Percentiles rank a stretch among this genome's conserved stretches.
Evolutionary conservation across 1,140 invertebrate species (phyloP).

Genomic region (Rhagoletis zephyria): DNA sequence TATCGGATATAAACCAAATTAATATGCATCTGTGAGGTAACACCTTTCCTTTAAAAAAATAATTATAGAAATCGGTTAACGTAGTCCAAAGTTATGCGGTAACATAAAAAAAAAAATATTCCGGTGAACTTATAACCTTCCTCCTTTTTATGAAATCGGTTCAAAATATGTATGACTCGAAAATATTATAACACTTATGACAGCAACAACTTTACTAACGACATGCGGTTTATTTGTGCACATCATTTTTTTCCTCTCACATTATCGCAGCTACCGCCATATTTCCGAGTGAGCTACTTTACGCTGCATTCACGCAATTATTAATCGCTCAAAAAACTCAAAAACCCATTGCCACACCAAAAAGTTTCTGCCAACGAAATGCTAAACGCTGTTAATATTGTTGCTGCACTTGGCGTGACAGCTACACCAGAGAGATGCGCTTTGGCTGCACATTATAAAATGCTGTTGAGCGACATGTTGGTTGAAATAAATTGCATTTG

Average conservation of each 20-base stretch:
- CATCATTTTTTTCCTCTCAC: background rate
- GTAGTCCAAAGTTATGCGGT: no score
- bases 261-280: constrained; percentile 14
- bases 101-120: no score
- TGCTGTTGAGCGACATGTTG: constrained; percentile 18
- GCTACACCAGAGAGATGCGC: background rate
- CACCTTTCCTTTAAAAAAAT: no score
- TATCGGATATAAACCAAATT: no score
- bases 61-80: no score
- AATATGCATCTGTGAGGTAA: no score
- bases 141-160: no score
- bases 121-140: no score
- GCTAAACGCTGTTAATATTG: background rate
- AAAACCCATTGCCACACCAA: background rate
- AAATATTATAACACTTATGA: background rate
- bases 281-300: constrained; percentile 40
- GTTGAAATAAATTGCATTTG: constrained; percentile 70
- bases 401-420: background rate
- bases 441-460: background rate
- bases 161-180: no score
- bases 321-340: constrained; percentile 27
- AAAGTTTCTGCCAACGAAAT: background rate
- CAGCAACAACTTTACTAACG: constrained; percentile 6
- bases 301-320: constrained; percentile 29
- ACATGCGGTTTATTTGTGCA: background rate